These are phyloP conservation scores for Ptilonorhynchus violaceus DNA, from an alignment of 2,113 vertebrate genomes.

Conservation along the genomic window DNA sequence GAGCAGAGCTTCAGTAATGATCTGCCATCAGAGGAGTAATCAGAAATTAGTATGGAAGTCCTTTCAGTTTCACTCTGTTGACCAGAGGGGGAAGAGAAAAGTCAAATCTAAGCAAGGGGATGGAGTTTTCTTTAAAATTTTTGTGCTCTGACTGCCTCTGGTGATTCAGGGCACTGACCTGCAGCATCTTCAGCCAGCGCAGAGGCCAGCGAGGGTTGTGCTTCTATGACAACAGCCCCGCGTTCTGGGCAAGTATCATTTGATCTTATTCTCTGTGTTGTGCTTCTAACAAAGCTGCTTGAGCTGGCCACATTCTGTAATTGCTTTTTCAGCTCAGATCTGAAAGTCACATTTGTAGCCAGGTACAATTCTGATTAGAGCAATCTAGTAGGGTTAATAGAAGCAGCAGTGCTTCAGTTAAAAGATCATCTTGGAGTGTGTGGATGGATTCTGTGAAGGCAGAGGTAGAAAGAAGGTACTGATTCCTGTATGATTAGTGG, in stretches of 20 bases:
- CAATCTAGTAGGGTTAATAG: slow-evolving; percentile 17
- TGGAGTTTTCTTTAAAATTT: neutral
- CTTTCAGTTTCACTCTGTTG: neutral
- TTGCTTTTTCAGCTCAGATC: slow-evolving; percentile 36
- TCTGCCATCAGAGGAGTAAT: neutral
- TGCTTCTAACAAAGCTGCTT: slow-evolving; percentile 20
- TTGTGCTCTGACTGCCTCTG: neutral
- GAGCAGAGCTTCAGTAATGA: neutral
- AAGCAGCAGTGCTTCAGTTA: neutral
- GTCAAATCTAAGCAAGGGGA: neutral
- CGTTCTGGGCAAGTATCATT: neutral
- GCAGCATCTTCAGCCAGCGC: neutral
- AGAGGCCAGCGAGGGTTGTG: neutral
- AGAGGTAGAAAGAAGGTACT: neutral
- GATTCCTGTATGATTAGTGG: slow-evolving; percentile 4
- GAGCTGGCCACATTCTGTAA: slow-evolving; percentile 5
- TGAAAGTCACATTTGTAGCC: slow-evolving; percentile 7
- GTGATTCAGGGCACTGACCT: neutral
- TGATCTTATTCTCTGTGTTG: slow-evolving; percentile 41
- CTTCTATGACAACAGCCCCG: slow-evolving; percentile 59
- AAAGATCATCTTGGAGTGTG: neutral
- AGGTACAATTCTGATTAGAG: slow-evolving; percentile 12
- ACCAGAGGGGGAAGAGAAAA: neutral
- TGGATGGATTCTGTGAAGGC: neutral
- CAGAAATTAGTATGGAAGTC: neutral